Conservation (phyloP, 2,888 invertebrate species). For the Drosophila anceps region DNA sequence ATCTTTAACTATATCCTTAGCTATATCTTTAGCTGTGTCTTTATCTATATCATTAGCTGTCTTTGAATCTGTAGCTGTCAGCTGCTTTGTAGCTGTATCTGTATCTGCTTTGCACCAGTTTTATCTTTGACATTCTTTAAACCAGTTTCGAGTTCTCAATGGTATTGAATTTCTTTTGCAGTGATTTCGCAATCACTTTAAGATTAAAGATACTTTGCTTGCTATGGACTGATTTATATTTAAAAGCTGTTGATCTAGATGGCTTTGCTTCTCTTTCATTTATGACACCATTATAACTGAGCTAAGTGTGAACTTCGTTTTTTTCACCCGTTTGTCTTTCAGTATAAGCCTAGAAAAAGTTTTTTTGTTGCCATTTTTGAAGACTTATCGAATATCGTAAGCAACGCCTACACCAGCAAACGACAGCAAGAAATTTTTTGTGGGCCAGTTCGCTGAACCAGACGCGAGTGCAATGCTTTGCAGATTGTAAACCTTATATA, state of each 20-base stretch:
- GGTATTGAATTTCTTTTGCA: conserved; percentile 15
- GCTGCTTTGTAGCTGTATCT: conserved; percentile 1
- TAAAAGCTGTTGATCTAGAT: not conserved
- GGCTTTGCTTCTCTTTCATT: not conserved
- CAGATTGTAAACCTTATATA: conserved; percentile 9
- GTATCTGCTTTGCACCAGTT: not conserved
- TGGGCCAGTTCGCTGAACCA: conserved; percentile 20
- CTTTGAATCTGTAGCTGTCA: conserved; percentile 1
- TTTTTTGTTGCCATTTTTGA: not conserved
- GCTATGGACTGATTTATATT: not conserved
- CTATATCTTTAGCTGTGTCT: conserved; percentile 7
- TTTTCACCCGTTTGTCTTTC: not conserved
- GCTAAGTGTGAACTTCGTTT: not conserved
- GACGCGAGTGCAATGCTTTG: conserved; percentile 13
- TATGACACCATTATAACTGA: too few relatives aligned
- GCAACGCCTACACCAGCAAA: not conserved
- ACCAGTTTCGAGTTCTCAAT: not conserved
- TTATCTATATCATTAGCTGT: conserved; percentile 4
- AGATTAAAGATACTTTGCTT: not conserved
- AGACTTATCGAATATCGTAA: not conserved
- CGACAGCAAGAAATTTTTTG: not conserved
- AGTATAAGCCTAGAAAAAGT: not conserved
- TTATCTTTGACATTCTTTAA: conserved; percentile 1
- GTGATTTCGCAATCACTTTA: not conserved
- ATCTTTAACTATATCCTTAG: conserved; percentile 2